Conservation (phyloP, 2,888 invertebrate species). For the Automeris io region DNA sequence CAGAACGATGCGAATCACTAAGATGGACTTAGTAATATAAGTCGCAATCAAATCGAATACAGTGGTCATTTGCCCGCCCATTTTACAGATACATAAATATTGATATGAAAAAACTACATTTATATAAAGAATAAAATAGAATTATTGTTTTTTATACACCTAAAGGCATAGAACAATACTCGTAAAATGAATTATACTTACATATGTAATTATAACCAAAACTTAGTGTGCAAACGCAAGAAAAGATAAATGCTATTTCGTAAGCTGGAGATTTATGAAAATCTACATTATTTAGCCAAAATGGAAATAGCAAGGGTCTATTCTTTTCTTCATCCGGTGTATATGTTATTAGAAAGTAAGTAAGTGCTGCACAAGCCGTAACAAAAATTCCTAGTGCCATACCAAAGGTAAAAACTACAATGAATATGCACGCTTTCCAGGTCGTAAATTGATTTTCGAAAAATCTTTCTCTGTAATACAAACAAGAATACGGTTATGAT, state of each 20-base stretch:
- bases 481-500: not conserved
- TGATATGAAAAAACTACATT: not conserved
- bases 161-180: no score
- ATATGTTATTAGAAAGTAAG: conserved; percentile 25
- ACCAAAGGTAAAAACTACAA: conserved; percentile 21
- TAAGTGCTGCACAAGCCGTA: conserved; percentile 20
- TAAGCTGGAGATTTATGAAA: conserved; percentile 36
- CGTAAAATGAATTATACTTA: conserved; percentile 30
- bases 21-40: no score
- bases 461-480: conserved; percentile 31
- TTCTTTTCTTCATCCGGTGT: conserved; percentile 20
- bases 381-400: conserved; percentile 23
- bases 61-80: no score
- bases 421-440: conserved; percentile 34
- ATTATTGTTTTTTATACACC: no score
- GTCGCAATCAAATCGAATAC: no score
- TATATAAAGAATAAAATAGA: not conserved
- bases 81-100: no score
- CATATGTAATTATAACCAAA: conserved; percentile 37
- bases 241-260: conserved; percentile 35
- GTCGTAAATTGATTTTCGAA: conserved; percentile 39
- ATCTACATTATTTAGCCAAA: conserved; percentile 36
- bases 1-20: no score
- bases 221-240: conserved; percentile 22
- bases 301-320: conserved; percentile 42